Conservation (phyloP, 1,140 invertebrate genomes). For the Aphelenchoides besseyi region DNA sequence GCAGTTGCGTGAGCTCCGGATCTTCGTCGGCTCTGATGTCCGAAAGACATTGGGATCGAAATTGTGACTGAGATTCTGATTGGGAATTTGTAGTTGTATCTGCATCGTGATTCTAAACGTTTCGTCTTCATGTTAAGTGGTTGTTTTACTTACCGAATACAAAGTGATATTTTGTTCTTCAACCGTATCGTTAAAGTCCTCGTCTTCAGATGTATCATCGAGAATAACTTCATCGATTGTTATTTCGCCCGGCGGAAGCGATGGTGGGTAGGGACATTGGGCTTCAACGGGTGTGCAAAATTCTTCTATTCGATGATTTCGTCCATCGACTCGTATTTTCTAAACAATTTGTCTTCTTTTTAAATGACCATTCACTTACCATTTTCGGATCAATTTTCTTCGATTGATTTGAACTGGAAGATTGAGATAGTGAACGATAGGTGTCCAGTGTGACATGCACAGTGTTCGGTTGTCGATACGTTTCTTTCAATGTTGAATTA, state of each 20-base stretch:
- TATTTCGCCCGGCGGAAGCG: neutral
- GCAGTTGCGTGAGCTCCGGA: neutral
- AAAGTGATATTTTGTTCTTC: neutral
- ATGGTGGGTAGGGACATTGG: neutral
- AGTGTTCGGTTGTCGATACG: no score
- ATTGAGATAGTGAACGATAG: no score
- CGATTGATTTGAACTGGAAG: no score
- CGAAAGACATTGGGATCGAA: neutral
- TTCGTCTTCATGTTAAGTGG: neutral
- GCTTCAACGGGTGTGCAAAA: neutral
- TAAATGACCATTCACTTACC: neutral
- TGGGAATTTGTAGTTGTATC: neutral
- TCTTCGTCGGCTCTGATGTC: neutral
- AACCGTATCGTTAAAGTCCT: no score
- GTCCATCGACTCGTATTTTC: slow-evolving; percentile 13
- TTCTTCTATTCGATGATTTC: slow-evolving; percentile 12
- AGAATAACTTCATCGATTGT: slow-evolving; percentile 7
- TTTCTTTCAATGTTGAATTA: no score
- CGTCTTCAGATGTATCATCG: neutral
- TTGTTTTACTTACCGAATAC: neutral
- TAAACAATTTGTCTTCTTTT: neutral
- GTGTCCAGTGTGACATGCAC: no score
- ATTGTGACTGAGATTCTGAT: neutral
- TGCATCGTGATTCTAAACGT: neutral
- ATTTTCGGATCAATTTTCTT: slow-evolving; percentile 18